Conservation (phyloP, 2,113 vertebrate genomes). For the Baryphthengus martii region DNA sequence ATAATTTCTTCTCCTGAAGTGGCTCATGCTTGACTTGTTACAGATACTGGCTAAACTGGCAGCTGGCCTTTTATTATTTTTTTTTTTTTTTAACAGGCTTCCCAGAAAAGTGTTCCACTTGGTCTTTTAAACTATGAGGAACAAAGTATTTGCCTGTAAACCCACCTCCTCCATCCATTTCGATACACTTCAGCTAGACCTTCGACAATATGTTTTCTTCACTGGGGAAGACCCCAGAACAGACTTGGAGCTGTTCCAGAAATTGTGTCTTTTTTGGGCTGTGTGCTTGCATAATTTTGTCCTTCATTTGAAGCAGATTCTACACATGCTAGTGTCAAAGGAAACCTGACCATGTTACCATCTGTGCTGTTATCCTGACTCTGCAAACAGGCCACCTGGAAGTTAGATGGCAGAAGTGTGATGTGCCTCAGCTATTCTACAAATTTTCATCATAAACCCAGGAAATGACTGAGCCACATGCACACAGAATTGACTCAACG, state of each 20-base stretch:
- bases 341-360: background rate
- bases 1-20: background rate
- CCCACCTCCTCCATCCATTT: background rate
- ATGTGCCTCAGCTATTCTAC: background rate
- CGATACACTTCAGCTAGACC: background rate
- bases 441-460: background rate
- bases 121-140: background rate
- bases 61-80: background rate
- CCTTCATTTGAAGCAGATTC: background rate
- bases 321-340: background rate
- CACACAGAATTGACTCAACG: background rate
- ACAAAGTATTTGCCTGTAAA: background rate
- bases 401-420: background rate
- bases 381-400: background rate
- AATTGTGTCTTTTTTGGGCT: background rate
- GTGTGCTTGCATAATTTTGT: background rate
- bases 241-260: background rate
- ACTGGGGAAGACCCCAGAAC: background rate
- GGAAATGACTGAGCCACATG: background rate
- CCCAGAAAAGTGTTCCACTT: background rate
- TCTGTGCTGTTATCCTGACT: background rate
- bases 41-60: background rate
- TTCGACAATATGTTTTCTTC: background rate
- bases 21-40: background rate
- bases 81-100: background rate